A percentile compares a stretch with the other conserved stretches of the same genome.
These are phyloP conservation scores for Micrastur ruficollis DNA, from an alignment of 2,797 vertebrate species.

Conservation along the genomic window DNA sequence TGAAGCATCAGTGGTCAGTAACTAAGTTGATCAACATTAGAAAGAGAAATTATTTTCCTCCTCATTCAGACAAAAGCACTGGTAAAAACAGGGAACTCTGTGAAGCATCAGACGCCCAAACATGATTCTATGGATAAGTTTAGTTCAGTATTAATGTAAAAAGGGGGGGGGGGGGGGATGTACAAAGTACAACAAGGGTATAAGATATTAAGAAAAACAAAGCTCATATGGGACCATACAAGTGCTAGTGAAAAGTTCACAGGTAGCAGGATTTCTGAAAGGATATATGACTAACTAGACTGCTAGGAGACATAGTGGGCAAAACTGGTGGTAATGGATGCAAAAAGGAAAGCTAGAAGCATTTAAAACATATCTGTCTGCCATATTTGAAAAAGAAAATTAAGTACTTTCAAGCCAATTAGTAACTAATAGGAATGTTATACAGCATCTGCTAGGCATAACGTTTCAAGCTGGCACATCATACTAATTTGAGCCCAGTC, in stretches of 20 bases:
- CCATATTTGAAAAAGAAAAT: not conserved
- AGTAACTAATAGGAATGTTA: conserved; percentile 1
- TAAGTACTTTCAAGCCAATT: conserved; percentile 20
- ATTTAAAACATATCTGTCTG: not conserved
- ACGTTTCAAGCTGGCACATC: not conserved
- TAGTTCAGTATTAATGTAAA: not conserved
- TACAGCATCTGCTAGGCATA: conserved; percentile 8
- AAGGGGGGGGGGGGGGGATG: not conserved
- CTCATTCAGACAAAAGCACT: not conserved
- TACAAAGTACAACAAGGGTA: not conserved
- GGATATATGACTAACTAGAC: not conserved
- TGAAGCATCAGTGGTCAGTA: not conserved
- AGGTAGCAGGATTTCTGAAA: not conserved
- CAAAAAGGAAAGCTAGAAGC: not conserved
- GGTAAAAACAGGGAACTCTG: not conserved
- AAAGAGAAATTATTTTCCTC: not conserved
- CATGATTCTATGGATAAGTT: not conserved
- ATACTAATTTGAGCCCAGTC: not conserved
- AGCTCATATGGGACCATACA: not conserved
- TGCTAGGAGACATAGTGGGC: not conserved
- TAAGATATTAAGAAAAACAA: not conserved
- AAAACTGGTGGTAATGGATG: not conserved
- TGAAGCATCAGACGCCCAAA: not conserved
- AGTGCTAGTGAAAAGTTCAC: not conserved
- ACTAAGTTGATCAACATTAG: not conserved